Conservation (phyloP, 2,888 invertebrate genomes). For the Hecatera dysodea region DNA sequence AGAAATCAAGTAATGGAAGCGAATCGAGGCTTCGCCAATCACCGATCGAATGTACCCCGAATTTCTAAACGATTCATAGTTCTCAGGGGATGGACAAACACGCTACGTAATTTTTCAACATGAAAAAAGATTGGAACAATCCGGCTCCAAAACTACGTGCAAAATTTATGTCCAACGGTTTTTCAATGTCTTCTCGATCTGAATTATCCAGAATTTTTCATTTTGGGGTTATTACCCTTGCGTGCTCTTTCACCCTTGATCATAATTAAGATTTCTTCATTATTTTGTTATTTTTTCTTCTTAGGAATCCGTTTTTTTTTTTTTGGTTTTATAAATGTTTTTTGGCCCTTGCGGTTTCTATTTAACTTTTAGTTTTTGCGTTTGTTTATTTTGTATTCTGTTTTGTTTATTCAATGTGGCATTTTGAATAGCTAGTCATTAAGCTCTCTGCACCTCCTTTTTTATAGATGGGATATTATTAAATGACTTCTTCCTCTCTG, state of each 20-base stretch:
- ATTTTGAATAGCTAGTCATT: neutral
- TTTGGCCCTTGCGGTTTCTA: neutral
- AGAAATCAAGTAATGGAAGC: slow-evolving; percentile 65
- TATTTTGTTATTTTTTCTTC: neutral
- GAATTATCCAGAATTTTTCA: neutral
- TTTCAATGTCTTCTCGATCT: slow-evolving; percentile 1
- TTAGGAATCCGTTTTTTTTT: neutral
- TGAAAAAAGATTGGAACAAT: slow-evolving; percentile 54
- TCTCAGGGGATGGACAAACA: slow-evolving; percentile 68
- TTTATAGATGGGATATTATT: too few relatives aligned
- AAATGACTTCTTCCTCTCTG: too few relatives aligned
- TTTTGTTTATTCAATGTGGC: neutral
- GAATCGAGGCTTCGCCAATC: slow-evolving; percentile 64
- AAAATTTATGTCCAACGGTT: slow-evolving; percentile 24
- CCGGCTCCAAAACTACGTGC: neutral
- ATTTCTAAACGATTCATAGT: slow-evolving; percentile 68
- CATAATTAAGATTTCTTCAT: neutral
- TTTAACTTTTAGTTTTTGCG: neutral
- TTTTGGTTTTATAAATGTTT: slow-evolving; percentile 3
- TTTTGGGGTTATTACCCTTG: neutral
- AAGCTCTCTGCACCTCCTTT: too few relatives aligned
- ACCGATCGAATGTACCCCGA: slow-evolving; percentile 64
- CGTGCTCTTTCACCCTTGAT: slow-evolving; percentile 7
- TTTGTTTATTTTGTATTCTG: neutral
- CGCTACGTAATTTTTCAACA: slow-evolving; percentile 67